A percentile compares a stretch with the other conserved stretches of the same genome.
phyloP scores from a whole-genome alignment of 2,113 vertebrate species.

The Eurypyga helias region DNA sequence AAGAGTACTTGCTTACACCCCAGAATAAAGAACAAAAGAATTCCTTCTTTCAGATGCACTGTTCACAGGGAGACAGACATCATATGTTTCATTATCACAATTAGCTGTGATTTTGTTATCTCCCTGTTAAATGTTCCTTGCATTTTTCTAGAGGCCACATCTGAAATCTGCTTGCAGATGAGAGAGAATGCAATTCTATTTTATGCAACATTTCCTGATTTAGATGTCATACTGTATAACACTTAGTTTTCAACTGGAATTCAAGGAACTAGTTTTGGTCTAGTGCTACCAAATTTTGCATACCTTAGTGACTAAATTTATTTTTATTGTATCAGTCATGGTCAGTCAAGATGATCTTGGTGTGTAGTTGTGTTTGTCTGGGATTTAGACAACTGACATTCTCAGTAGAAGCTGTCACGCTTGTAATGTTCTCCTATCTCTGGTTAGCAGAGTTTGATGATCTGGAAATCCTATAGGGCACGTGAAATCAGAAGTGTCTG shows the following conservation, averaged over 20 bases:
- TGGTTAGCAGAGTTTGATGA: background rate
- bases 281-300: background rate
- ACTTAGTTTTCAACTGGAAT: background rate
- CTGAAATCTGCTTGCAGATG: background rate
- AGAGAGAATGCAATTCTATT: background rate
- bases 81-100: background rate
- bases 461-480: background rate
- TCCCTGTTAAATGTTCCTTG: background rate
- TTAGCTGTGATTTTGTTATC: constrained; percentile 23
- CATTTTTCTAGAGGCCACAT: background rate
- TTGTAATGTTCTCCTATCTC: background rate
- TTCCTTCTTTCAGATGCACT: background rate
- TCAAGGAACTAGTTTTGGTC: background rate
- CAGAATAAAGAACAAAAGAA: background rate
- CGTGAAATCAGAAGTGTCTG: background rate
- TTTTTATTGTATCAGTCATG: background rate
- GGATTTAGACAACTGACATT: background rate
- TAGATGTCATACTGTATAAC: background rate
- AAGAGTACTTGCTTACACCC: background rate
- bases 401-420: background rate
- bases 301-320: background rate
- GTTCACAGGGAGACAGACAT: background rate
- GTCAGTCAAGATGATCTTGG: background rate
- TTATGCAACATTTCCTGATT: background rate
- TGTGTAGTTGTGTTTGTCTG: background rate